These are phyloP conservation scores for Drepana arcuata DNA, from an alignment of 1,140 invertebrate species.

Conservation along the genomic window DNA sequence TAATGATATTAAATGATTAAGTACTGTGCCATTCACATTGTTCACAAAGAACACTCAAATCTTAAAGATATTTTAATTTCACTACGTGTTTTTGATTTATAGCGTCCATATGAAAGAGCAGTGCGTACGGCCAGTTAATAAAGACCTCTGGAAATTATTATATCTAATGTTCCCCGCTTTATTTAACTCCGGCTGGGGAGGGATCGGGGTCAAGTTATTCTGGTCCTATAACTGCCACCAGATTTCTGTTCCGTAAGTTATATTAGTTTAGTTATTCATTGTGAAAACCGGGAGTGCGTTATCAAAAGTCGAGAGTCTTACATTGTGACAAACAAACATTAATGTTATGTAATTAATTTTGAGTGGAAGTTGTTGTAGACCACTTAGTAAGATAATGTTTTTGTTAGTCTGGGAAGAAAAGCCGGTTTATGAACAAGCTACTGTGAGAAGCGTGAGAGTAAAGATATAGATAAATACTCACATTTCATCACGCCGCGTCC, in stretches of 20 bases:
- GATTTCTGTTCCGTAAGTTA: conserved; percentile 20
- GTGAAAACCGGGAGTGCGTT: conserved; percentile 16
- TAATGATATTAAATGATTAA: conserved; percentile 17
- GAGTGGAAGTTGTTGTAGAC: too few relatives aligned
- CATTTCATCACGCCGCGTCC: too few relatives aligned
- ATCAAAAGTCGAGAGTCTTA: conserved; percentile 19
- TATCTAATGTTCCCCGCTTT: conserved; percentile 7
- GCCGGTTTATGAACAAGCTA: too few relatives aligned
- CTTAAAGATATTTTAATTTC: conserved; percentile 28
- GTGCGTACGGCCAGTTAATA: conserved; percentile 15
- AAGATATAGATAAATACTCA: too few relatives aligned
- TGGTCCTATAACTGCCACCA: conserved; percentile 14
- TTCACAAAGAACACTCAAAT: conserved; percentile 18
- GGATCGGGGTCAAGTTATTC: conserved; percentile 5
- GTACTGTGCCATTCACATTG: conserved; percentile 9
- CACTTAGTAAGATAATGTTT: too few relatives aligned
- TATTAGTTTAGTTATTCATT: conserved; percentile 32
- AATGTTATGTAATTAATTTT: too few relatives aligned
- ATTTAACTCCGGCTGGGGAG: conserved; percentile 1
- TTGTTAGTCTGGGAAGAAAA: too few relatives aligned
- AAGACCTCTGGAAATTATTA: conserved; percentile 4
- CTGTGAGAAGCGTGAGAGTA: too few relatives aligned
- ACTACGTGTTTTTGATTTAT: conserved; percentile 27
- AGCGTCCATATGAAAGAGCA: conserved; percentile 30
- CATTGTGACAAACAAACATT: conserved; percentile 14